Evolutionary conservation across 2,888 invertebrate species (phyloP).

Genomic region (Meta bourneti): DNA sequence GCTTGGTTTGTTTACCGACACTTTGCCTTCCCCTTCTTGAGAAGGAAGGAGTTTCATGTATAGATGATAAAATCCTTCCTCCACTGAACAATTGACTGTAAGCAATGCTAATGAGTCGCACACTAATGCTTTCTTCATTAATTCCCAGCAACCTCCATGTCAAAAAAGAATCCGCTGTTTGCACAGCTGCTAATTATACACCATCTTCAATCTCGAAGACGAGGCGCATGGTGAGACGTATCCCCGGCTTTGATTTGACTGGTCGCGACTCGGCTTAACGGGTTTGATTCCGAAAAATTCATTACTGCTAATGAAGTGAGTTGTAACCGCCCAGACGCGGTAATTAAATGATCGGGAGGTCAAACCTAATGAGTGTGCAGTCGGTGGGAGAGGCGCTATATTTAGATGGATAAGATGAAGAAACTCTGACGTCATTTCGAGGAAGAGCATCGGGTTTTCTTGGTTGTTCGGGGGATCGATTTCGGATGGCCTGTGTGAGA

Average conservation of each 20-base stretch:
- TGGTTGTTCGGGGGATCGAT: neutral
- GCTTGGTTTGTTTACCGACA: no score
- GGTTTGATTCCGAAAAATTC: conserved; percentile 24
- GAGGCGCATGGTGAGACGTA: conserved; percentile 8
- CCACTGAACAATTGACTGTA: neutral
- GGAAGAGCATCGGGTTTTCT: neutral
- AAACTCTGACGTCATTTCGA: neutral
- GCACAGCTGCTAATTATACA: neutral
- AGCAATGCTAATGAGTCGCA: neutral
- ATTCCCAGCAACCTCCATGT: neutral
- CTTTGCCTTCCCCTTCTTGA: no score
- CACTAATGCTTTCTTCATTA: conserved; percentile 4
- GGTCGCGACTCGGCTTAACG: neutral
- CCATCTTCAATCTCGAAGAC: neutral
- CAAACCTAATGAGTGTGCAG: neutral
- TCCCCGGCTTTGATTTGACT: conserved; percentile 11
- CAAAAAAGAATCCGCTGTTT: conserved; percentile 4
- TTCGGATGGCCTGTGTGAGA: neutral
- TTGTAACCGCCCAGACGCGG: neutral
- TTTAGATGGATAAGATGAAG: neutral
- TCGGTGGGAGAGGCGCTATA: neutral
- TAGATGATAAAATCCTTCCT: no score
- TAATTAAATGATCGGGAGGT: conserved; percentile 33
- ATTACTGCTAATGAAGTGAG: conserved; percentile 38
- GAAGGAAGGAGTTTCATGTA: no score